phyloP scores from a whole-genome alignment of 2,113 vertebrate genomes.

The Bambusicola thoracicus region DNA sequence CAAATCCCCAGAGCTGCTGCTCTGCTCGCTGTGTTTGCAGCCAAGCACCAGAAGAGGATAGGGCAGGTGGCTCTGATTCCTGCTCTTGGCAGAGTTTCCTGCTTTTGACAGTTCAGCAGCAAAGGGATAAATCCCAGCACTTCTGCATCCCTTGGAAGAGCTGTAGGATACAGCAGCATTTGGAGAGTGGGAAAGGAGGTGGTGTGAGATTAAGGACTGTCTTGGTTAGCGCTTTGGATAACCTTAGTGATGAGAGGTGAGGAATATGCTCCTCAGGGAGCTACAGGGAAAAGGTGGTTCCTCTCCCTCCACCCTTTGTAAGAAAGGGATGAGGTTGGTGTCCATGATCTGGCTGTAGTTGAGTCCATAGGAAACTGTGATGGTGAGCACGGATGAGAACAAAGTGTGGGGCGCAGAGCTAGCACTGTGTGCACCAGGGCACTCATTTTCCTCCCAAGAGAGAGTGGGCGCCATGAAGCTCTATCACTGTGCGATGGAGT shows the following conservation, averaged over 20 bases:
- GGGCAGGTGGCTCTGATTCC: conserved; percentile 19
- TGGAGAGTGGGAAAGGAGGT: neutral
- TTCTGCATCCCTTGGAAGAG: neutral
- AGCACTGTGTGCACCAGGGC: neutral
- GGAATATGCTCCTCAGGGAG: neutral
- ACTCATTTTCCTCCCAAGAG: neutral
- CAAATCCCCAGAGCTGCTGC: neutral
- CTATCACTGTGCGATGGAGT: accelerated
- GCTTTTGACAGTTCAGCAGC: neutral
- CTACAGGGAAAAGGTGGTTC: neutral
- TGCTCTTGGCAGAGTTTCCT: neutral
- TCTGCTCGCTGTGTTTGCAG: neutral
- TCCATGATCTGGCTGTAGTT: neutral
- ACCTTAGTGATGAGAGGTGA: neutral
- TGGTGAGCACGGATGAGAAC: neutral
- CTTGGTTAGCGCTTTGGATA: neutral
- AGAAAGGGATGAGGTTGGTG: neutral
- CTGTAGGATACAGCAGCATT: neutral
- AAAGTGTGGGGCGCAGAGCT: neutral
- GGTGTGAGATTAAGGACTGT: neutral
- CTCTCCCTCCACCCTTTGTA: neutral
- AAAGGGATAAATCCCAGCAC: neutral
- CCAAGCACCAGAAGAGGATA: neutral
- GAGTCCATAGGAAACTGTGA: neutral
- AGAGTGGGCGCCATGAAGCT: neutral